Evolutionary conservation across 2,797 vertebrate species (phyloP).

Genomic region (Artibeus lituratus): DNA sequence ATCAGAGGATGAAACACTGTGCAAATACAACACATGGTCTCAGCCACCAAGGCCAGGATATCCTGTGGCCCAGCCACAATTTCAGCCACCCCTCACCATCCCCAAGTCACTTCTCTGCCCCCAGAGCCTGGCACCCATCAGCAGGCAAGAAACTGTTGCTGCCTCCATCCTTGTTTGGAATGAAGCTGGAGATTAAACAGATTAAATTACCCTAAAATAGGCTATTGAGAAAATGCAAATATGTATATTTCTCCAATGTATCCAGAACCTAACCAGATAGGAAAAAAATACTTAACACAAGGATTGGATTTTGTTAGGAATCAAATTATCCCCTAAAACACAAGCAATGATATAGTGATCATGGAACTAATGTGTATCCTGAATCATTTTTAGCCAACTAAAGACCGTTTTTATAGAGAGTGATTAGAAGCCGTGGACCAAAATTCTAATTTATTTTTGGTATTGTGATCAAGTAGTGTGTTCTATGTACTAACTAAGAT

Average conservation of each 20-base stretch:
- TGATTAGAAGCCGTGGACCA: background rate
- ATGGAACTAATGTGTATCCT: background rate
- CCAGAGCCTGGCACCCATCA: background rate
- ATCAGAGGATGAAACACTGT: background rate
- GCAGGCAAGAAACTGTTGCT: background rate
- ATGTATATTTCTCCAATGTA: background rate
- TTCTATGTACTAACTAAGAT: background rate
- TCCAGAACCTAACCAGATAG: slow-evolving; percentile 30
- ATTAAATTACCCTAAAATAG: slow-evolving; percentile 17
- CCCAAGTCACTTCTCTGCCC: background rate
- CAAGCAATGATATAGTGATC: background rate
- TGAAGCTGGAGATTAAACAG: background rate
- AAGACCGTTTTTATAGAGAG: background rate
- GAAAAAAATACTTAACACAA: slow-evolving; percentile 4
- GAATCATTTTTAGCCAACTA: background rate
- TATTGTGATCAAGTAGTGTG: background rate
- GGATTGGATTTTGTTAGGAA: slow-evolving; percentile 5
- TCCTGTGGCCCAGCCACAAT: background rate
- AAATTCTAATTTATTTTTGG: slow-evolving; percentile 13
- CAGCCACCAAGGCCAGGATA: background rate
- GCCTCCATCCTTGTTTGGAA: background rate
- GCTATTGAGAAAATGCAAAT: slow-evolving; percentile 27
- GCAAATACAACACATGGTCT: background rate
- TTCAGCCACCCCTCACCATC: background rate
- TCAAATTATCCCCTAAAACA: slow-evolving; percentile 28